Evolutionary conservation across 2,797 vertebrate species (phyloP).

Genomic region (Paguma larvata): DNA sequence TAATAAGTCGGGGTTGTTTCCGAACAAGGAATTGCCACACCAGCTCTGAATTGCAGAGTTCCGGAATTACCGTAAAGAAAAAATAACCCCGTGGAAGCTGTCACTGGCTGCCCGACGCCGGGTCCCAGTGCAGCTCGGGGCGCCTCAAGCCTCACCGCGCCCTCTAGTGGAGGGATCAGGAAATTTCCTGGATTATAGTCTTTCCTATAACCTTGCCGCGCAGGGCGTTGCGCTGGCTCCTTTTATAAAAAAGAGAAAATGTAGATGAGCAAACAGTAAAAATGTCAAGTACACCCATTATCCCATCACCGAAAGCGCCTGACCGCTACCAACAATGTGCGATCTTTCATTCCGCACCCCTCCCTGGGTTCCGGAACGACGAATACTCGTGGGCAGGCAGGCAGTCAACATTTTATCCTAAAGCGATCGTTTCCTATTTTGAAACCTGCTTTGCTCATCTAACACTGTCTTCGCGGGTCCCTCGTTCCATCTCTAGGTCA

Average conservation of each 20-base stretch:
- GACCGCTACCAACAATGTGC: neutral
- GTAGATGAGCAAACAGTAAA: neutral
- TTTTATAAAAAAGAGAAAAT: neutral
- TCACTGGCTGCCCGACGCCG: neutral
- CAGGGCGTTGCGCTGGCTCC: fast-evolving
- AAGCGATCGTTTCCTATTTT: neutral
- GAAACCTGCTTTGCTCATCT: neutral
- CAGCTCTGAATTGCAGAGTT: neutral
- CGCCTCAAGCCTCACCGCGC: neutral
- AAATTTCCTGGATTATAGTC: neutral
- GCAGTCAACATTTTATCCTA: neutral
- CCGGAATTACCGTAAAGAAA: neutral
- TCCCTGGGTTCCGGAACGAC: neutral
- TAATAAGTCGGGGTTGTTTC: neutral
- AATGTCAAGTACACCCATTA: neutral
- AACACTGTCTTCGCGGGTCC: too few species aligned
- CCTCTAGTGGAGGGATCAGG: neutral
- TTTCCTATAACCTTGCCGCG: neutral
- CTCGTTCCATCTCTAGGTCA: neutral
- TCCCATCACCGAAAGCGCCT: neutral
- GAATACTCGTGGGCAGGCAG: too few species aligned
- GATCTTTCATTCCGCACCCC: neutral
- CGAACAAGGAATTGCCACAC: neutral
- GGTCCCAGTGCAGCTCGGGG: neutral
- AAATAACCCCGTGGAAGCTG: neutral